Conservation (phyloP, 2,888 invertebrate species). For the Tolmerus cingulatus region DNA sequence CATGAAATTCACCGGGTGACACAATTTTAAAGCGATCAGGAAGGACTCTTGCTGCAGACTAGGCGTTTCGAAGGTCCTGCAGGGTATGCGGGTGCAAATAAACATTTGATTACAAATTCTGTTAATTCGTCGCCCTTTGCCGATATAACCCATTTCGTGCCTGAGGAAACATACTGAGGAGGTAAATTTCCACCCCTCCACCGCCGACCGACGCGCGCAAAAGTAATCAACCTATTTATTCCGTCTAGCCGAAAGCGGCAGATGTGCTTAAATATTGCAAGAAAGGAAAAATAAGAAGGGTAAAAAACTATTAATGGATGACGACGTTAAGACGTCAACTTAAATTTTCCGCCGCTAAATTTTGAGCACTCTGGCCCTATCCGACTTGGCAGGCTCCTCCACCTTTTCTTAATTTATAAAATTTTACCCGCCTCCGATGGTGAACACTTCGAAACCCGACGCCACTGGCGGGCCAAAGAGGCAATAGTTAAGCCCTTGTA, state of each 20-base stretch:
- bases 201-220: neutral
- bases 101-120: neutral
- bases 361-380: neutral
- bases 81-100: neutral
- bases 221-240: slow-evolving; percentile 19
- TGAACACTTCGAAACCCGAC: neutral
- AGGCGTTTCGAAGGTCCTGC: neutral
- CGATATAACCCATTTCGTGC: neutral
- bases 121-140: neutral
- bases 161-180: neutral
- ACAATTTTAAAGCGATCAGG: slow-evolving; percentile 27
- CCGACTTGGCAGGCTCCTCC: neutral
- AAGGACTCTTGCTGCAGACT: neutral
- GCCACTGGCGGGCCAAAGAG: neutral
- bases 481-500: slow-evolving; percentile 27
- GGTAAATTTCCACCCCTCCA: neutral
- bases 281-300: slow-evolving; percentile 11
- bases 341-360: slow-evolving; percentile 18
- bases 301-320: slow-evolving; percentile 33
- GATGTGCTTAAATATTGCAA: slow-evolving; percentile 29
- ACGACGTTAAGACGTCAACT: slow-evolving; percentile 26
- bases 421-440: neutral
- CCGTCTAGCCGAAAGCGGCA: slow-evolving; percentile 30
- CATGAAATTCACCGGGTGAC: slow-evolving; percentile 27
- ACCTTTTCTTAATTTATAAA: slow-evolving; percentile 36